phyloP scores from a whole-genome alignment of 1,140 invertebrate species.

The Bombus pyrosoma region DNA sequence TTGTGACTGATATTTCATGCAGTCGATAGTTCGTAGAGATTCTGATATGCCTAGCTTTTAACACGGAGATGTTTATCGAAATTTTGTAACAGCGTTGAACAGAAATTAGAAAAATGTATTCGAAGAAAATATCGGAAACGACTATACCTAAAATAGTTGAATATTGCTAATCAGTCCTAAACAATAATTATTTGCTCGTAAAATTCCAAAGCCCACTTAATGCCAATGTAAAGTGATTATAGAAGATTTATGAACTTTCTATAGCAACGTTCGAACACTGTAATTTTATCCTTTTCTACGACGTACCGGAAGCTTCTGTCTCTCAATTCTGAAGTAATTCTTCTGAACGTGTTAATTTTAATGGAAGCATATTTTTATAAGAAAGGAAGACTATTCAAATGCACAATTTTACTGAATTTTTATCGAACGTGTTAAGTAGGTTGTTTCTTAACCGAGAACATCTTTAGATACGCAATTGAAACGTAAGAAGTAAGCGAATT shows the following conservation, averaged over 20 bases:
- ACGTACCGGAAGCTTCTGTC: background rate
- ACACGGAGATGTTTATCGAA: constrained; percentile 18
- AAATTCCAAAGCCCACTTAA: background rate
- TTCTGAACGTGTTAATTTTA: background rate
- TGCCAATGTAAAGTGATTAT: too few species aligned
- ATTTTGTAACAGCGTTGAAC: background rate
- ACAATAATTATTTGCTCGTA: background rate
- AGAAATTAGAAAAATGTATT: background rate
- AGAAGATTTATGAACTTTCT: background rate
- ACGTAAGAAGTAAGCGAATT: background rate
- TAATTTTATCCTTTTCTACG: constrained; percentile 5
- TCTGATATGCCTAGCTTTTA: background rate
- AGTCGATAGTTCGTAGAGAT: constrained; percentile 16
- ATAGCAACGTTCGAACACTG: constrained; percentile 2
- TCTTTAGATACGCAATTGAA: background rate
- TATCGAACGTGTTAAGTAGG: background rate
- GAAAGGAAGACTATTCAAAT: background rate
- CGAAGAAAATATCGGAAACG: background rate
- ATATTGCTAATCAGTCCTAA: background rate
- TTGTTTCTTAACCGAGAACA: background rate
- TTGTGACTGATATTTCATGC: constrained; percentile 37
- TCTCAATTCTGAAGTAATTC: background rate
- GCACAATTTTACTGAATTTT: background rate
- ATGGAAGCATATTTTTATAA: background rate
- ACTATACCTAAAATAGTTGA: background rate